phyloP scores from a whole-genome alignment of 2,113 vertebrate species.

The Condylura cristata region DNA sequence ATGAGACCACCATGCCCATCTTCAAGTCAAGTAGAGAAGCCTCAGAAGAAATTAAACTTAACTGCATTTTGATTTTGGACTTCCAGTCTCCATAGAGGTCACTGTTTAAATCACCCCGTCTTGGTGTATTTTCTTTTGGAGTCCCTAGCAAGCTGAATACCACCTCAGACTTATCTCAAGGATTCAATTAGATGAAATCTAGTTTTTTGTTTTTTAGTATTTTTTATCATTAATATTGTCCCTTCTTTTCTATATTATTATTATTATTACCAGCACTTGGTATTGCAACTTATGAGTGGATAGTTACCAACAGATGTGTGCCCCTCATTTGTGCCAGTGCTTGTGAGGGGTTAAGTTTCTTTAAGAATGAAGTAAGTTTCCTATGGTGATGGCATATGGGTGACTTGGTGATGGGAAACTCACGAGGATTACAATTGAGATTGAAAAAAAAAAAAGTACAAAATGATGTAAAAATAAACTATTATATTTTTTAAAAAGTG shows the following conservation, averaged over 20 bases:
- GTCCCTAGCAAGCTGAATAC: background rate
- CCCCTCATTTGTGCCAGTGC: background rate
- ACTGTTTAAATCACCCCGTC: background rate
- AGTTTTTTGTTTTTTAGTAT: too few species aligned
- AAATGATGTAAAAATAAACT: too few species aligned
- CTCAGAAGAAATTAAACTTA: background rate
- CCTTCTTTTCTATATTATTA: too few species aligned
- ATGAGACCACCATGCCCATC: accelerated
- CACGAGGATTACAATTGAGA: too few species aligned
- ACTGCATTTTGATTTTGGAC: background rate
- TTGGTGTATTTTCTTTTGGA: background rate
- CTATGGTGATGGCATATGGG: too few species aligned
- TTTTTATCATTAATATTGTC: too few species aligned
- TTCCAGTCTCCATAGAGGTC: background rate
- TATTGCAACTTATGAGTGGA: too few species aligned
- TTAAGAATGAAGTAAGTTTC: background rate
- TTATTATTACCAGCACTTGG: too few species aligned
- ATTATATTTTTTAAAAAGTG: too few species aligned
- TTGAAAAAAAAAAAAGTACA: too few species aligned
- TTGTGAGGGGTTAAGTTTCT: background rate
- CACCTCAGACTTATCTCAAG: background rate
- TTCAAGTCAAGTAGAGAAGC: background rate
- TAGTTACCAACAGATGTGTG: too few species aligned
- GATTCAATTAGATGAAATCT: background rate
- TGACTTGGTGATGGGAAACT: too few species aligned